Conservation (phyloP, 1,140 invertebrate genomes). For the Gonatopus flavifemur region DNA sequence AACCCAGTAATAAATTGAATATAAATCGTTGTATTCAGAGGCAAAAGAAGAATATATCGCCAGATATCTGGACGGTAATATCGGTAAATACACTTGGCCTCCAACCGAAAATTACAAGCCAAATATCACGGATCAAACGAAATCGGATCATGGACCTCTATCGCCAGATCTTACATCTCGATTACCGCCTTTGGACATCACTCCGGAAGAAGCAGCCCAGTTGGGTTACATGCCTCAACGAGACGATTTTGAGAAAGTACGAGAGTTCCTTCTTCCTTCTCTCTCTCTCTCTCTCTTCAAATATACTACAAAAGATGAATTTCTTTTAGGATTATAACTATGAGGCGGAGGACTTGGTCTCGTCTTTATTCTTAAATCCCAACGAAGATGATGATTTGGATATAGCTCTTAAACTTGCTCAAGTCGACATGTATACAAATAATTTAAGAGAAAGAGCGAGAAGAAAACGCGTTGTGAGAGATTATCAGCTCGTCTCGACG, state of each 20-base stretch:
- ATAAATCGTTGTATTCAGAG: no score
- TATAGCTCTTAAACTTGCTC: slow-evolving; percentile 66
- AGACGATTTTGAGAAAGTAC: slow-evolving; percentile 92
- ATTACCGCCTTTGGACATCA: slow-evolving; percentile 78
- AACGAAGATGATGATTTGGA: slow-evolving; percentile 88
- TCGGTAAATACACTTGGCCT: slow-evolving; percentile 84
- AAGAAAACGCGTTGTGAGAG: slow-evolving; percentile 83
- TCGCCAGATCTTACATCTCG: slow-evolving; percentile 72
- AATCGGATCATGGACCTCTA: slow-evolving; percentile 78
- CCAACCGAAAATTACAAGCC: slow-evolving; percentile 67
- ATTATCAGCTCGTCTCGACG: slow-evolving; percentile 81
- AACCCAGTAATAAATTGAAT: no score
- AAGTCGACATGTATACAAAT: slow-evolving; percentile 87
- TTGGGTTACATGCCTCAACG: slow-evolving; percentile 95
- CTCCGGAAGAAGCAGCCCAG: slow-evolving; percentile 79
- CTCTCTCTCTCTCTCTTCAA: slow-evolving; percentile 3
- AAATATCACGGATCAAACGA: slow-evolving; percentile 72
- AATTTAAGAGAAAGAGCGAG: slow-evolving; percentile 82
- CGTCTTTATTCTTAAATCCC: slow-evolving; percentile 73
- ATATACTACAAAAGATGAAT: slow-evolving; percentile 1
- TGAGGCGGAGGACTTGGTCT: slow-evolving; percentile 86
- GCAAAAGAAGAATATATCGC: slow-evolving; percentile 90
- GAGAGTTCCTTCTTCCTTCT: no score
- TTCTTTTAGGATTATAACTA: slow-evolving; percentile 81
- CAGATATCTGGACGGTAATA: slow-evolving; percentile 85